These are phyloP conservation scores for Cryptocephalus primarius DNA, from an alignment of 2,888 invertebrate species.

Conservation along the genomic window DNA sequence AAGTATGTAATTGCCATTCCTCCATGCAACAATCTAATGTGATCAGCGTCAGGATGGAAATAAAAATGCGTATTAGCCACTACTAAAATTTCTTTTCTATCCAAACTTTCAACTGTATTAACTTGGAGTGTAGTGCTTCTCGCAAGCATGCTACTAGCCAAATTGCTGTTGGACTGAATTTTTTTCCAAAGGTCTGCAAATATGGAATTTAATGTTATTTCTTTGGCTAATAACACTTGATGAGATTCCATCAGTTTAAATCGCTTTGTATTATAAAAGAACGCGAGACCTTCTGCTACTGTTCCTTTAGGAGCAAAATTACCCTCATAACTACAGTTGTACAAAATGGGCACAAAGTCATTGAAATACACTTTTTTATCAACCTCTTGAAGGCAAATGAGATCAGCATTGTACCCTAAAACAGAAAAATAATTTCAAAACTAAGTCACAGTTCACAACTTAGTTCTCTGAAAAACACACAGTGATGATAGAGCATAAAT, in stretches of 20 bases:
- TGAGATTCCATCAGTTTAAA: conserved; percentile 47
- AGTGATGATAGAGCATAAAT: neutral
- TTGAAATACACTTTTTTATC: conserved; percentile 64
- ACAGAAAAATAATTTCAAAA: conserved; percentile 1
- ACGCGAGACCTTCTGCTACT: conserved; percentile 71
- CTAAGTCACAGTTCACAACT: neutral
- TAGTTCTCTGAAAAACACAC: neutral
- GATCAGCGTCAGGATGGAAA: conserved; percentile 85
- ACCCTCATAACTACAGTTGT: conserved; percentile 46
- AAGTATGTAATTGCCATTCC: conserved; percentile 63
- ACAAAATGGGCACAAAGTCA: conserved; percentile 53
- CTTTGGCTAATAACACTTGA: conserved; percentile 49
- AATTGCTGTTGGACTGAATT: conserved; percentile 46
- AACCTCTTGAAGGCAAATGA: conserved; percentile 90
- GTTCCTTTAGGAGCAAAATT: conserved; percentile 60
- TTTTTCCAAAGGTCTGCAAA: conserved; percentile 50
- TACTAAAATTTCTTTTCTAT: conserved; percentile 44
- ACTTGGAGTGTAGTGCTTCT: conserved; percentile 60
- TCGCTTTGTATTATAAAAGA: conserved; percentile 60
- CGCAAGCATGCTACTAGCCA: conserved; percentile 47
- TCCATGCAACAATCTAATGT: conserved; percentile 78
- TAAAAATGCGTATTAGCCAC: conserved; percentile 85
- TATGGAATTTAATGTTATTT: conserved; percentile 40
- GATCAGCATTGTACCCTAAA: conserved; percentile 77
- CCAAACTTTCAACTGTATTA: conserved; percentile 44